Conservation (phyloP, 2,113 vertebrate genomes). For the Heliornis fulica region DNA sequence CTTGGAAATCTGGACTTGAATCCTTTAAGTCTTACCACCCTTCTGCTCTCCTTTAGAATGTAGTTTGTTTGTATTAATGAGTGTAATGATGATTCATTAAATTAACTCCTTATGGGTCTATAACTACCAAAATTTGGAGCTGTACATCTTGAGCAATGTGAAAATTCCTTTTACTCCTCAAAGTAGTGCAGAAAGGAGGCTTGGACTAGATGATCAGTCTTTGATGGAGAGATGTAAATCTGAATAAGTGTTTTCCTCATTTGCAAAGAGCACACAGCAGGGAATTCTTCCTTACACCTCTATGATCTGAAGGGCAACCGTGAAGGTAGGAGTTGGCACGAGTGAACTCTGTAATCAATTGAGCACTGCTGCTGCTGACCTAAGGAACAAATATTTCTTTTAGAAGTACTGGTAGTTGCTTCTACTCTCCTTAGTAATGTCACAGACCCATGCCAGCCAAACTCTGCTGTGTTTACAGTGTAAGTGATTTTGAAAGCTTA, state of each 20-base stretch:
- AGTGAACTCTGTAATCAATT: neutral
- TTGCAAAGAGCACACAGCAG: neutral
- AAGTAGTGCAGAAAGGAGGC: neutral
- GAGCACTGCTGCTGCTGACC: neutral
- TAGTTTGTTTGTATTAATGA: neutral
- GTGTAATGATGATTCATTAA: neutral
- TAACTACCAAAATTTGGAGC: neutral
- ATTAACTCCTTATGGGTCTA: neutral
- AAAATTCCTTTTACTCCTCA: neutral
- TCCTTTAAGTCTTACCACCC: neutral
- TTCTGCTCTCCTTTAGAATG: neutral
- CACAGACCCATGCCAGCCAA: neutral
- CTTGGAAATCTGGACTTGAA: neutral
- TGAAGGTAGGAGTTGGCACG: neutral
- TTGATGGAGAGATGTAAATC: neutral
- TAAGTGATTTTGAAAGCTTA: constrained; percentile 11
- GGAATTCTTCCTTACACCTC: neutral
- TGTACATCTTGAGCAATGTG: neutral
- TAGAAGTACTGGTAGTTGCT: neutral
- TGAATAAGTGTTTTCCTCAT: neutral
- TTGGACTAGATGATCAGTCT: neutral
- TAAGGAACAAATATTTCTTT: neutral
- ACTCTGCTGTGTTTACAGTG: neutral
- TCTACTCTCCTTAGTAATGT: neutral
- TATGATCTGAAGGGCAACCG: neutral